A percentile compares a stretch with the other conserved stretches of the same genome.
phyloP scores from a whole-genome alignment of 1,140 invertebrate species.

The Diorhabda carinulata region DNA sequence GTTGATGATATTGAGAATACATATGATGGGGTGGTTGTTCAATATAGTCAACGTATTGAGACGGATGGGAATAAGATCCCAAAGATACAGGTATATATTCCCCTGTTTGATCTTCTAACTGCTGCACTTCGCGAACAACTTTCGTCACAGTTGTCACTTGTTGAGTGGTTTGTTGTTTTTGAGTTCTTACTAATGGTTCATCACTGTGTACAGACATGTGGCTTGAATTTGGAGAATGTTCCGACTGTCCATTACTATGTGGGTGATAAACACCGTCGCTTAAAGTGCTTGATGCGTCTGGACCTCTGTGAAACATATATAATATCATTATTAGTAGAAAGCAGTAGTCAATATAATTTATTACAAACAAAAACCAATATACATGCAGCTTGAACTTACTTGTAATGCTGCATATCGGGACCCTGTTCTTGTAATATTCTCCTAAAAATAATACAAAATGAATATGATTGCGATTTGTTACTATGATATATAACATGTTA shows the following conservation, averaged over 20 bases:
- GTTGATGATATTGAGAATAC: conserved; percentile 48
- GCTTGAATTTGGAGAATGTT: conserved; percentile 52
- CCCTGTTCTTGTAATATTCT: conserved; percentile 62
- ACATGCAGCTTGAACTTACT: conserved; percentile 53
- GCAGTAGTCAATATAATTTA: too few species aligned
- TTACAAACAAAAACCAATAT: conserved; percentile 5
- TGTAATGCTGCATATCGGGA: conserved; percentile 63
- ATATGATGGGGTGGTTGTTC: conserved; percentile 48
- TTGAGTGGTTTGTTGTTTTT: conserved; percentile 52
- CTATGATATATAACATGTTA: too few species aligned
- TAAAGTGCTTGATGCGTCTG: conserved; percentile 41
- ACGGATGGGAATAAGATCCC: conserved; percentile 43
- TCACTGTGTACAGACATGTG: conserved; percentile 51
- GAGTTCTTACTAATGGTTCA: conserved; percentile 48
- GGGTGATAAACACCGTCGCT: conserved; percentile 44
- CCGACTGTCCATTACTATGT: conserved; percentile 51
- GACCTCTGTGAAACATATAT: conserved; percentile 33
- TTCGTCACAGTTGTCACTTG: conserved; percentile 57
- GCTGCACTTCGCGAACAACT: conserved; percentile 55
- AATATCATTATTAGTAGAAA: background rate
- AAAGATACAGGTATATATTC: conserved; percentile 50
- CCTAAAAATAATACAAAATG: conserved; percentile 52
- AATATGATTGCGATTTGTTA: conserved; percentile 23
- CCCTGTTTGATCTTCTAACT: conserved; percentile 54
- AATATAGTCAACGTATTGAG: conserved; percentile 48